Evolutionary conservation across 2,888 invertebrate genomes (phyloP).

Genomic region (Hirtodrosophila confusa): DNA sequence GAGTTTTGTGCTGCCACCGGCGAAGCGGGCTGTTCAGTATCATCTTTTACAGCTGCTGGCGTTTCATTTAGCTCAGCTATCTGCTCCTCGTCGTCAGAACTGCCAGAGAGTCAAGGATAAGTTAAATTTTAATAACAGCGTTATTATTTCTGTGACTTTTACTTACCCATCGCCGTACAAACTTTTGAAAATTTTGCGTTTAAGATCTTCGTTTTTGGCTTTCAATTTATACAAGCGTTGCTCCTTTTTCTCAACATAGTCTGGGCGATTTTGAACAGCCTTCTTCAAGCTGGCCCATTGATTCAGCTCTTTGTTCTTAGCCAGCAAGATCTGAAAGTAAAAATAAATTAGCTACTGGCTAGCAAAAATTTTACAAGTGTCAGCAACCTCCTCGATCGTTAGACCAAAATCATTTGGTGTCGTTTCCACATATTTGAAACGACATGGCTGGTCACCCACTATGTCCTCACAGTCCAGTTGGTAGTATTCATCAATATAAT

Average conservation of each 20-base stretch:
- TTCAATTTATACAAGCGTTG: constrained; percentile 90
- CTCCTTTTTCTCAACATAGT: constrained; percentile 92
- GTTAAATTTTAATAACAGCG: neutral
- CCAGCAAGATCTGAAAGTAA: constrained; percentile 90
- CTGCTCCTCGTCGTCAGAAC: constrained; percentile 82
- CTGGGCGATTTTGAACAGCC: constrained; percentile 90
- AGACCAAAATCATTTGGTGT: constrained; percentile 96
- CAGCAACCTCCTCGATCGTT: constrained; percentile 92
- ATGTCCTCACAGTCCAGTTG: constrained; percentile 97
- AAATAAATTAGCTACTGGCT: neutral
- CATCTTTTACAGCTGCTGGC: constrained; percentile 3
- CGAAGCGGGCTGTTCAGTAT: constrained; percentile 1
- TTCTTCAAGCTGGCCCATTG: constrained; percentile 97
- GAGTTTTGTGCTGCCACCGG: constrained; percentile 2
- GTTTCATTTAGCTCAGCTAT: constrained; percentile 23
- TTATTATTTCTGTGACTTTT: rapidly evolving
- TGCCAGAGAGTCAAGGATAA: constrained; percentile 17
- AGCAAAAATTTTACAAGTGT: no score
- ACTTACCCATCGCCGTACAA: constrained; percentile 86
- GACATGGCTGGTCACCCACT: constrained; percentile 94
- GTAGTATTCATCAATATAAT: constrained; percentile 98
- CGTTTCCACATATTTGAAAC: constrained; percentile 96
- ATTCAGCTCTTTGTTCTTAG: constrained; percentile 97
- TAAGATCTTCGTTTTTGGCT: constrained; percentile 89
- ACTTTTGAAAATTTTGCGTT: constrained; percentile 91